Conservation (phyloP, 2,888 invertebrate genomes). For the Melinaea menophilus region DNA sequence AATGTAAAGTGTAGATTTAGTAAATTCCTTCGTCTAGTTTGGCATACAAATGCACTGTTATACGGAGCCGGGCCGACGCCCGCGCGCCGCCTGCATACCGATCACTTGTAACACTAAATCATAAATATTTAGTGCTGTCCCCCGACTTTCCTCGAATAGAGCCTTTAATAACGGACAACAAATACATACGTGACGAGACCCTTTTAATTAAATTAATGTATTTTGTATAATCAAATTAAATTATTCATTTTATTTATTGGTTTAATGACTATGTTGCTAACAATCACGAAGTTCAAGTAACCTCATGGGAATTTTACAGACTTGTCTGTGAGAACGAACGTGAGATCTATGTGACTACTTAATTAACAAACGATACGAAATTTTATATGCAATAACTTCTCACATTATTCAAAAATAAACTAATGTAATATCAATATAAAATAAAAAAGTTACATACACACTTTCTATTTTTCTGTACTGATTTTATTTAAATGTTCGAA, state of each 20-base stretch:
- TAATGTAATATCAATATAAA: conserved; percentile 11
- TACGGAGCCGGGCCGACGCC: conserved; percentile 41
- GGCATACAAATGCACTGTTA: conserved; percentile 48
- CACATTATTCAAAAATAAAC: conserved; percentile 25
- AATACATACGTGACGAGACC: background rate
- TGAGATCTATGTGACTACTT: conserved; percentile 1
- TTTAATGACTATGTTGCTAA: background rate
- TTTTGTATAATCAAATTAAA: too few species aligned
- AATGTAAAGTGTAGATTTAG: conserved; percentile 1
- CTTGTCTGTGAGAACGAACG: background rate
- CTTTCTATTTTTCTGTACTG: too few species aligned
- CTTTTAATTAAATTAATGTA: too few species aligned
- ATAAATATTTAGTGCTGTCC: conserved; percentile 62
- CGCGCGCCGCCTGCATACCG: conserved; percentile 59
- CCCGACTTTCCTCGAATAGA: conserved; percentile 62
- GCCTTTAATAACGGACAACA: conserved; percentile 51
- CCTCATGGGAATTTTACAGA: background rate
- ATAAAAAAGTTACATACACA: too few species aligned
- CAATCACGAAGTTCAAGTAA: background rate
- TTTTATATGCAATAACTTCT: conserved; percentile 25
- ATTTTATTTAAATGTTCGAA: too few species aligned
- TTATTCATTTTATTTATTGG: background rate
- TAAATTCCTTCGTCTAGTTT: conserved; percentile 15
- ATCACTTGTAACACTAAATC: conserved; percentile 42
- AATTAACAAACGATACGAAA: too few species aligned